Conservation (phyloP, 1,140 invertebrate genomes). For the Pectinophora gossypiella region DNA sequence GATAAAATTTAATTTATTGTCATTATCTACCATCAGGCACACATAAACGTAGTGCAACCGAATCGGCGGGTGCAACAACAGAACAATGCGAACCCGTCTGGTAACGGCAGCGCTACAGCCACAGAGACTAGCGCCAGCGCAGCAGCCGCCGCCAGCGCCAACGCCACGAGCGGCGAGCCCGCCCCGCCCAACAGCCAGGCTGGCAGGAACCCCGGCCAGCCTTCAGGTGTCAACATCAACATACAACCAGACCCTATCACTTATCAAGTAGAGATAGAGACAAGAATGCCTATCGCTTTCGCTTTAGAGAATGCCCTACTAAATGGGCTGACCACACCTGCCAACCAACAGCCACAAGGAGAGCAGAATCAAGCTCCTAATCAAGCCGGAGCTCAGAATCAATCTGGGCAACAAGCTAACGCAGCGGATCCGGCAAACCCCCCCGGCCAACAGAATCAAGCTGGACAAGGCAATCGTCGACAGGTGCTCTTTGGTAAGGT, state of each 20-base stretch:
- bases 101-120: not conserved
- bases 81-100: not conserved
- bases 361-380: conserved; percentile 6
- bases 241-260: conserved; percentile 41
- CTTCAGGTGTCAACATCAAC: conserved; percentile 38
- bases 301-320: conserved; percentile 30
- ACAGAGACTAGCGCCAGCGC: not conserved
- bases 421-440: not conserved
- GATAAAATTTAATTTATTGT: not conserved
- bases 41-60: conserved; percentile 37
- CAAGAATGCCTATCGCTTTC: conserved; percentile 36
- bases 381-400: conserved; percentile 3
- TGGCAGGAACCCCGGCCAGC: conserved; percentile 24
- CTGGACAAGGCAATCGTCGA: conserved; percentile 8
- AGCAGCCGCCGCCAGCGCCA: not conserved
- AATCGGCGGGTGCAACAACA: conserved; percentile 12
- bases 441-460: conserved; percentile 2
- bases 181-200: conserved; percentile 9
- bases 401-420: not conserved
- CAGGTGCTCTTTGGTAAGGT: conserved; percentile 29
- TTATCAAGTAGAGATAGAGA: conserved; percentile 50
- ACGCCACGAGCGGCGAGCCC: not conserved
- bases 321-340: conserved; percentile 13
- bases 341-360: conserved; percentile 2
- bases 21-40: conserved; percentile 21